Evolutionary conservation across 2,797 vertebrate species (phyloP).

Genomic region (Coranthus polyacanthus): DNA sequence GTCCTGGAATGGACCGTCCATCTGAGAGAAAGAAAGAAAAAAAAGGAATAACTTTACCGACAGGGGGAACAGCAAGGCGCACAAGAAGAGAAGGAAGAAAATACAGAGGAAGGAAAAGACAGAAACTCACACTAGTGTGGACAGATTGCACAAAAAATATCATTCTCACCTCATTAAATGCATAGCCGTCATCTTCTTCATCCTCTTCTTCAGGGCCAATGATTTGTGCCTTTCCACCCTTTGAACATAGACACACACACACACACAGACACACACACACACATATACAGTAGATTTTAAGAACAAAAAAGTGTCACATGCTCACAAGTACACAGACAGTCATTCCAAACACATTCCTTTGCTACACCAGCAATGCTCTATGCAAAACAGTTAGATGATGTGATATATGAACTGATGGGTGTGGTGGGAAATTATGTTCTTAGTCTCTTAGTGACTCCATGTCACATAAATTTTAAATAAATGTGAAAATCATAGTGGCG

Average conservation of each 20-base stretch:
- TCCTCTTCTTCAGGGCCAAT: conserved; percentile 94
- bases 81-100: not conserved
- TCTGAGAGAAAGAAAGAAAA: conserved; percentile 59
- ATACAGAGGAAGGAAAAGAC: accelerated
- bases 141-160: too few species aligned
- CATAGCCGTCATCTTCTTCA: conserved; percentile 87
- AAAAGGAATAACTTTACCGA: accelerated
- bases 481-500: not conserved
- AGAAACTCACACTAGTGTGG: too few species aligned
- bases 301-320: not conserved
- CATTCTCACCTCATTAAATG: conserved; percentile 87
- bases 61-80: accelerated
- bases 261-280: not conserved
- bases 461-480: not conserved
- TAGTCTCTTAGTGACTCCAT: not conserved
- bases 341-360: not conserved
- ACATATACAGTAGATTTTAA: not conserved
- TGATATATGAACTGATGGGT: not conserved
- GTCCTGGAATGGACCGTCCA: conserved; percentile 93
- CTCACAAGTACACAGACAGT: not conserved
- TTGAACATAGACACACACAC: conserved; percentile 36
- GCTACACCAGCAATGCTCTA: not conserved
- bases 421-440: not conserved
- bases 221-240: conserved; percentile 85
- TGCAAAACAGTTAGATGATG: not conserved